These are phyloP conservation scores for Tribolium freemani DNA, from an alignment of 2,888 invertebrate species.

Conservation along the genomic window DNA sequence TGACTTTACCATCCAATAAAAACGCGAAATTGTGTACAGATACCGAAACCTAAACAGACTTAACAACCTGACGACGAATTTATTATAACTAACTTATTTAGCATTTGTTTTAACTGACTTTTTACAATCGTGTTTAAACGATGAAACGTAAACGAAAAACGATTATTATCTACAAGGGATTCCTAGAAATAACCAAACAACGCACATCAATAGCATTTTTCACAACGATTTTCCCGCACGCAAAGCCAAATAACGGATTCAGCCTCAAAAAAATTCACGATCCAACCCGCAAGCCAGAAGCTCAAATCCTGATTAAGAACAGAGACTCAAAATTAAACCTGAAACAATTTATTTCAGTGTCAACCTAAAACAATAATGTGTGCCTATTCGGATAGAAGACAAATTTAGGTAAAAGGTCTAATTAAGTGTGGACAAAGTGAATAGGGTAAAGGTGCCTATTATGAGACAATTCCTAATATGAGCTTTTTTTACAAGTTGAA, in stretches of 20 bases:
- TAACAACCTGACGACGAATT: conserved; percentile 41
- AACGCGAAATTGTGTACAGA: conserved; percentile 33
- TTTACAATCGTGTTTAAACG: conserved; percentile 41
- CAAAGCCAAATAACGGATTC: background rate
- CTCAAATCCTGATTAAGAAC: too few species aligned
- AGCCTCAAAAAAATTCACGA: too few species aligned
- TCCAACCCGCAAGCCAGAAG: too few species aligned
- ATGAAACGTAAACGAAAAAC: conserved; percentile 36
- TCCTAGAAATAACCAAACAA: background rate
- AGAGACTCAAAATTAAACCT: too few species aligned
- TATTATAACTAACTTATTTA: conserved; percentile 41
- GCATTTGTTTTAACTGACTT: conserved; percentile 36
- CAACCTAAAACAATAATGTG: too few species aligned
- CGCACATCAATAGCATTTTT: background rate
- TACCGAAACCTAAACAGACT: conserved; percentile 41
- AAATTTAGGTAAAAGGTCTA: too few species aligned
- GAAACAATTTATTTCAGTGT: too few species aligned
- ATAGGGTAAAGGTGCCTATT: too few species aligned
- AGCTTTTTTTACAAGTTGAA: too few species aligned
- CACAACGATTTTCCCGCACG: background rate
- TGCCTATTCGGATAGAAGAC: too few species aligned
- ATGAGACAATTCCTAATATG: too few species aligned
- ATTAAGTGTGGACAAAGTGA: too few species aligned
- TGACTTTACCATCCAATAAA: conserved; percentile 27
- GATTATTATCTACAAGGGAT: conserved; percentile 44